Base-by-base conservation (phyloP, 2,113 vertebrate species). In the Scophthalmus maximus region DNA sequence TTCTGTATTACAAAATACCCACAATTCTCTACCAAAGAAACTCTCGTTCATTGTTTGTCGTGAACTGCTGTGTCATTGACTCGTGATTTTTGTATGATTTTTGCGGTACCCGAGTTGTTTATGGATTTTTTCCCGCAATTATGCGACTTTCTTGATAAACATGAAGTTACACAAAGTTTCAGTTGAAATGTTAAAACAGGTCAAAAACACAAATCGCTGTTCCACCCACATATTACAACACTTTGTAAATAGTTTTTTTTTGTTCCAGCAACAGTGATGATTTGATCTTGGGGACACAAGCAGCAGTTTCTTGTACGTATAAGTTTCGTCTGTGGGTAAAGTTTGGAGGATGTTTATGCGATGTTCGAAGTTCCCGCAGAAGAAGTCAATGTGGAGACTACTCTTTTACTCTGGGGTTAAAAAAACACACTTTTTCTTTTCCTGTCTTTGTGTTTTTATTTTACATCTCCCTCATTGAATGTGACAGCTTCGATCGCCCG, bases 401-500 rank as follows among this genome's bases (percentile, higher is more conserved):
- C 18, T 46, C 6, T 46, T 46, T 46, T 2, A 26, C 61, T 67
- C 6, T n/a, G n/a, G n/a, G n/a, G n/a, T n/a, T n/a, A 12, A 44
- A 22, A 32, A 68, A 78, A 73, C 20, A 2, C 3, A 11, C 10
- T 78, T 74, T 57, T 30, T 38, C 30, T n/a, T 32, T 40, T 20
- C 4, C 17, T 46, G 25, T 77, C 44, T 55, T 46, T 36, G 34
- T 55, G 52, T 34, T 75, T 78, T 74, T 74, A 46, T 61, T 68
- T 50, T 70, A 29, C 53, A 3, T 71, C 56, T 85, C 23, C 22
- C 61, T 81, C 68, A 87, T 82, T 47, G 79, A 80, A 66, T 72
- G 83, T 81, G 88, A 86, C 83, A 81, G 69, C 57, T 65, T 60
- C 14, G 51, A 83, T 78, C 12, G 83, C 86, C 82, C 23, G 27